Percentiles rank a stretch among this genome's conserved stretches.
Conservation (phyloP, 2,797 vertebrate genomes). For the Rhynchonycteris naso region DNA sequence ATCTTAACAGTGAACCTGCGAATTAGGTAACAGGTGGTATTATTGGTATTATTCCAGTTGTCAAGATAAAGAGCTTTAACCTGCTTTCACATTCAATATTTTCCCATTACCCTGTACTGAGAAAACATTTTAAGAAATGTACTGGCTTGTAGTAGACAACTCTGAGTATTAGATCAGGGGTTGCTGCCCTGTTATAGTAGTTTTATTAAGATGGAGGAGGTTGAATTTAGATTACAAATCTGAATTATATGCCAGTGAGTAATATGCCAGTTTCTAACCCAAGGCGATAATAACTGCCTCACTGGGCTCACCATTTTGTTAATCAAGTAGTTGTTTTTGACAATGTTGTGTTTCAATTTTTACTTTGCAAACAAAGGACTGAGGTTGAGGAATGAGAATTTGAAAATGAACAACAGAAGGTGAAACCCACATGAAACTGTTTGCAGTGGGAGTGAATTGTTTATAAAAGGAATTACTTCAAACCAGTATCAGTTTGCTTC, state of each 20-base stretch:
- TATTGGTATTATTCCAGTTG: slow-evolving; percentile 4
- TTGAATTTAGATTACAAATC: slow-evolving; percentile 11
- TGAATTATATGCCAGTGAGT: background rate
- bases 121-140: slow-evolving; percentile 7
- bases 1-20: background rate
- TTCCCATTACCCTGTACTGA: background rate
- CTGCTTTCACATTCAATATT: slow-evolving; percentile 12
- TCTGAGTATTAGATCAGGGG: background rate
- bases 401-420: background rate
- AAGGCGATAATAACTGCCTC: background rate
- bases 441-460: background rate
- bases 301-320: background rate
- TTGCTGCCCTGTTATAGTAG: background rate
- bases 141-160: background rate
- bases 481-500: background rate
- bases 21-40: background rate
- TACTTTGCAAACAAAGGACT: background rate
- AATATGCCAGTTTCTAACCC: background rate
- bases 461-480: slow-evolving; percentile 5
- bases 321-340: background rate
- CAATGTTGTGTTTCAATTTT: slow-evolving; percentile 15
- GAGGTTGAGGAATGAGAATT: background rate
- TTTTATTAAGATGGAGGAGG: slow-evolving; percentile 19
- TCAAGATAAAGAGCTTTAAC: slow-evolving; percentile 18
- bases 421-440: background rate